A percentile compares a stretch with the other conserved stretches of the same genome.
phyloP scores from a whole-genome alignment of 1,140 invertebrate genomes.

The Drosophila burlai region DNA sequence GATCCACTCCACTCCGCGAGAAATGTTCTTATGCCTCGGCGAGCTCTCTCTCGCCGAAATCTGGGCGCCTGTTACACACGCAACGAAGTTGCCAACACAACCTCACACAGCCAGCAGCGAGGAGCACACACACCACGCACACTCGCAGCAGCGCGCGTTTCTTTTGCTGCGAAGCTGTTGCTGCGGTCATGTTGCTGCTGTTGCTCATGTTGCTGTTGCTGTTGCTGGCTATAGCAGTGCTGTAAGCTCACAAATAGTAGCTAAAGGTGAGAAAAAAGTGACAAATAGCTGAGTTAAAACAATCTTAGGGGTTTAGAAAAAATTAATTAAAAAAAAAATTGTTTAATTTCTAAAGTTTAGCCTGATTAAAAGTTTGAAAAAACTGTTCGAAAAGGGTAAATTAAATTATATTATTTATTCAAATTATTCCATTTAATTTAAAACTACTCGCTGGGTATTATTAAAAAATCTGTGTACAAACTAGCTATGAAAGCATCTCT shows the following conservation, averaged over 20 bases:
- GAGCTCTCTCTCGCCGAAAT: conserved; percentile 46
- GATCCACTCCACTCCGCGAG: conserved; percentile 12
- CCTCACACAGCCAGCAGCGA: conserved; percentile 26
- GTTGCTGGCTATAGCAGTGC: conserved; percentile 7
- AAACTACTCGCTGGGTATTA: too few relatives aligned
- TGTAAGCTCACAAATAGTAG: not conserved
- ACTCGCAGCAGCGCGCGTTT: conserved; percentile 16
- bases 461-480: too few relatives aligned
- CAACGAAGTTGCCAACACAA: conserved; percentile 79
- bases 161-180: conserved; percentile 34
- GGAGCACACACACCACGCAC: conserved; percentile 34
- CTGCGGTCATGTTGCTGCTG: conserved; percentile 38
- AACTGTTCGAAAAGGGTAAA: too few relatives aligned
- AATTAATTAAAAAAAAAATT: too few relatives aligned
- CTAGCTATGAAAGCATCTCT: not conserved
- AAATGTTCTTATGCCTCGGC: conserved; percentile 37
- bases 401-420: too few relatives aligned
- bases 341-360: too few relatives aligned
- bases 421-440: too few relatives aligned
- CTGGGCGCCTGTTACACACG: conserved; percentile 76
- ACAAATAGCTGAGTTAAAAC: not conserved
- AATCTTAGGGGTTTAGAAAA: too few relatives aligned
- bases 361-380: too few relatives aligned
- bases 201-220: conserved; percentile 19
- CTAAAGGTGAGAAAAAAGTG: not conserved